Conservation (phyloP, 30 jellyfish, hydroid and myxozoan species). For the Turritopsis dohrnii region DNA sequence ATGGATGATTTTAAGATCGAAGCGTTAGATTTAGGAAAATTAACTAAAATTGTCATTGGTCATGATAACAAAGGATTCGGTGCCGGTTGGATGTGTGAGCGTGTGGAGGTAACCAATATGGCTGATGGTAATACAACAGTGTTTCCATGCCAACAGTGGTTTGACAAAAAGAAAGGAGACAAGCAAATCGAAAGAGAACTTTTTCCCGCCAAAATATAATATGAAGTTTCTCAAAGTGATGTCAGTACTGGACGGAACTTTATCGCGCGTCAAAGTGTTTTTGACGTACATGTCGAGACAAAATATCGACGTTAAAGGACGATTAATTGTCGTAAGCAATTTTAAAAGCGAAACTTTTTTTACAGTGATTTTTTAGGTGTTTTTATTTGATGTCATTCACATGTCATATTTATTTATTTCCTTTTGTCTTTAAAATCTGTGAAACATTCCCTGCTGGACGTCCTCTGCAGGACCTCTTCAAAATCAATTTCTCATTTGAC, state of each 20-base stretch:
- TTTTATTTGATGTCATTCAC: background rate
- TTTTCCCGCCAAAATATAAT: constrained; percentile 32
- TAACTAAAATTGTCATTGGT: constrained; percentile 61
- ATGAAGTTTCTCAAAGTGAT: background rate
- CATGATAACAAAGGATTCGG: constrained; percentile 94
- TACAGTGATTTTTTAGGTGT: background rate
- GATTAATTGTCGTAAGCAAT: background rate
- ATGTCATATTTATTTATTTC: background rate
- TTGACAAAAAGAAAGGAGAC: constrained; percentile 94
- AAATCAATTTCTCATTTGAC: no score
- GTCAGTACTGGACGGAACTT: background rate
- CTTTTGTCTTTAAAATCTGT: background rate
- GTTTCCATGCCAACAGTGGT: constrained; percentile 92
- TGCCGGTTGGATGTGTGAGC: constrained; percentile 89
- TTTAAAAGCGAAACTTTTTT: background rate
- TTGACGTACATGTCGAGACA: background rate
- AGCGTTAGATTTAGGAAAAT: constrained; percentile 80
- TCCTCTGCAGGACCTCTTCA: no score
- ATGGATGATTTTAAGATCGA: constrained; percentile 83
- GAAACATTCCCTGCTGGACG: no score
- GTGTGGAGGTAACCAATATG: constrained; percentile 61
- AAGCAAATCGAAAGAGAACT: constrained; percentile 65
- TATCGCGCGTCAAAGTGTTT: background rate
- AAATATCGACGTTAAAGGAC: background rate
- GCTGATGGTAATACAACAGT: constrained; percentile 38